Evolutionary conservation across 1,140 invertebrate genomes (phyloP).

Genomic region (Pseudomyrmex gracilis): DNA sequence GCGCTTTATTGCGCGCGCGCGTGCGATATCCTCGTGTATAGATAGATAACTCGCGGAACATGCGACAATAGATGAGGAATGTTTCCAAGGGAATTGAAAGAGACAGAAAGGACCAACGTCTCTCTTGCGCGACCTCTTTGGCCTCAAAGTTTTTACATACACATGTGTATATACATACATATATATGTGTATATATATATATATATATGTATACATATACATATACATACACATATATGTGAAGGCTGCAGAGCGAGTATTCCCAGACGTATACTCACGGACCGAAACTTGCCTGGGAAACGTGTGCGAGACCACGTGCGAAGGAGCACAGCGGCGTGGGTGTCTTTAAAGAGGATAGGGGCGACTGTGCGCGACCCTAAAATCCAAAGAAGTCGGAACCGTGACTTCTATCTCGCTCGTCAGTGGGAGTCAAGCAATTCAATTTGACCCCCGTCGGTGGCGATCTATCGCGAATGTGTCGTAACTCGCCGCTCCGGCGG

Average conservation of each 20-base stretch:
- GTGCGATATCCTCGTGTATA: background rate
- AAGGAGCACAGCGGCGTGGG: background rate
- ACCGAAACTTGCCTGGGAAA: constrained; percentile 27
- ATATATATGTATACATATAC: too few species aligned
- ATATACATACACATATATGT: background rate
- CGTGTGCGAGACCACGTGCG: background rate
- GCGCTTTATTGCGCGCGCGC: background rate
- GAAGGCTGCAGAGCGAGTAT: background rate
- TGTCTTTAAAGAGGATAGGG: constrained; percentile 34
- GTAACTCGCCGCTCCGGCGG: constrained; percentile 3
- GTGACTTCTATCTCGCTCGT: constrained; percentile 21
- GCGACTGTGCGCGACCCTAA: constrained; percentile 10
- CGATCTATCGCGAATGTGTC: background rate
- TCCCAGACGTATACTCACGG: constrained; percentile 34
- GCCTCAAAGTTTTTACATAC: constrained; percentile 39
- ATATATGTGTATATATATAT: too few species aligned
- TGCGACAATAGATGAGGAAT: constrained; percentile 37
- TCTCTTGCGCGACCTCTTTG: constrained; percentile 17
- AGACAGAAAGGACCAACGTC: constrained; percentile 7
- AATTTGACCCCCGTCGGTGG: constrained; percentile 1
- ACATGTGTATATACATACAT: background rate
- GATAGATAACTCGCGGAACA: constrained; percentile 20
- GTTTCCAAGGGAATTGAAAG: constrained; percentile 1
- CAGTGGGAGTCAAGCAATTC: constrained; percentile 27
- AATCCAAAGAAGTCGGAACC: constrained; percentile 27